phyloP scores from a whole-genome alignment of 2,797 vertebrate genomes.

The Spatula versicolor region DNA sequence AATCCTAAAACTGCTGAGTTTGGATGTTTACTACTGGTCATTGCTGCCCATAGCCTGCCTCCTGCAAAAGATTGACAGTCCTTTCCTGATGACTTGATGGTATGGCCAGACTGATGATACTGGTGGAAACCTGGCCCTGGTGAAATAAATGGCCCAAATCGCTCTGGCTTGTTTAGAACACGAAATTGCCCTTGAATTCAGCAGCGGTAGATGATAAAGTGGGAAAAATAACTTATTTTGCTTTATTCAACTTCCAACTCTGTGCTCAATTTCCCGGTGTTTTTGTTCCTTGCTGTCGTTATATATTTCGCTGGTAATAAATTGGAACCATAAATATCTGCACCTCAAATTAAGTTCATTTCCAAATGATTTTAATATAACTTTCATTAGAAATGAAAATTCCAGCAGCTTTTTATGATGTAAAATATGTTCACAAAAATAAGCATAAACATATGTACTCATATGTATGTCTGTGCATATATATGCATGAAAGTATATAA shows the following conservation, averaged over 20 bases:
- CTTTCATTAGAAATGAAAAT: not conserved
- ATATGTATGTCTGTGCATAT: not conserved
- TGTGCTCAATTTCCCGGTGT: not conserved
- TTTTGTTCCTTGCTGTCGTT: not conserved
- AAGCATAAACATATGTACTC: not conserved
- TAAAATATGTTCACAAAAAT: not conserved
- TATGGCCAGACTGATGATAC: not conserved
- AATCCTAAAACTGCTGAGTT: not conserved
- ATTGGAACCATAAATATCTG: not conserved
- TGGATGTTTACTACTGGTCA: not conserved
- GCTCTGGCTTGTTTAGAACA: not conserved
- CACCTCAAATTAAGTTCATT: not conserved
- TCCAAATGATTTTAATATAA: not conserved
- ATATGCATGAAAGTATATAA: not conserved
- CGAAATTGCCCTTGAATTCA: not conserved
- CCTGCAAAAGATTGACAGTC: not conserved
- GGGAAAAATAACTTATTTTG: not conserved
- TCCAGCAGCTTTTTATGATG: not conserved
- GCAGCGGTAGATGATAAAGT: not conserved
- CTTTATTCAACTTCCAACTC: not conserved
- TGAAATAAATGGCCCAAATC: not conserved
- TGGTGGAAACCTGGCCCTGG: not conserved
- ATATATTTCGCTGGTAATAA: not conserved
- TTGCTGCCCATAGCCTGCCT: not conserved
- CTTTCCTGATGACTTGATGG: not conserved